Evolutionary conservation across 2,888 invertebrate species (phyloP).

Genomic region (Sphaerophoria taeniata): DNA sequence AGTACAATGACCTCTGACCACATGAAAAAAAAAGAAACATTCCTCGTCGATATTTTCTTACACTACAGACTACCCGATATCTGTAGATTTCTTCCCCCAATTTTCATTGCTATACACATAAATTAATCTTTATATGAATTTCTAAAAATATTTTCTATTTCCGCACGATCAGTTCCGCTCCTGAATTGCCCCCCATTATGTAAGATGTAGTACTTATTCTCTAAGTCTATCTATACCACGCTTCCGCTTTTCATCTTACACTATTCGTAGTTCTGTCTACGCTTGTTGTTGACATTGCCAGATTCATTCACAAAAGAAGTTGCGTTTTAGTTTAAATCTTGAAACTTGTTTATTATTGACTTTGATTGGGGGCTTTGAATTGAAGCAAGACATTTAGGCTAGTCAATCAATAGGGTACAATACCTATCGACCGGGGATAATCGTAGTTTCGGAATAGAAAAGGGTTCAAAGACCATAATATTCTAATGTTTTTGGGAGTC

Average conservation of each 20-base stretch:
- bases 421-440: too few relatives aligned
- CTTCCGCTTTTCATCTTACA: not conserved
- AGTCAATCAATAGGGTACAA: too few relatives aligned
- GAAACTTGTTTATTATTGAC: too few relatives aligned
- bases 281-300: not conserved
- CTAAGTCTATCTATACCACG: not conserved
- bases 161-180: slow-evolving; percentile 68
- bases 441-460: too few relatives aligned
- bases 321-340: too few relatives aligned
- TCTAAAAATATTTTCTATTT: slow-evolving; percentile 71
- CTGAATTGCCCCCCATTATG: slow-evolving; percentile 51
- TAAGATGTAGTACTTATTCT: slow-evolving; percentile 39
- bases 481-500: too few relatives aligned
- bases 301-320: not conserved
- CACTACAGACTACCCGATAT: slow-evolving; percentile 15
- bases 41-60: slow-evolving; percentile 50
- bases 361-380: too few relatives aligned
- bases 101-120: slow-evolving; percentile 34
- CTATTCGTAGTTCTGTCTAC: not conserved
- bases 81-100: slow-evolving; percentile 45
- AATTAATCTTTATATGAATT: too few relatives aligned
- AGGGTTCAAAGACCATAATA: too few relatives aligned
- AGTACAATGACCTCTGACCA: slow-evolving; percentile 52
- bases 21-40: slow-evolving; percentile 30
- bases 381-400: too few relatives aligned